Evolutionary conservation across 2,888 invertebrate genomes (phyloP).

Genomic region (Rhagonycha fulva): DNA sequence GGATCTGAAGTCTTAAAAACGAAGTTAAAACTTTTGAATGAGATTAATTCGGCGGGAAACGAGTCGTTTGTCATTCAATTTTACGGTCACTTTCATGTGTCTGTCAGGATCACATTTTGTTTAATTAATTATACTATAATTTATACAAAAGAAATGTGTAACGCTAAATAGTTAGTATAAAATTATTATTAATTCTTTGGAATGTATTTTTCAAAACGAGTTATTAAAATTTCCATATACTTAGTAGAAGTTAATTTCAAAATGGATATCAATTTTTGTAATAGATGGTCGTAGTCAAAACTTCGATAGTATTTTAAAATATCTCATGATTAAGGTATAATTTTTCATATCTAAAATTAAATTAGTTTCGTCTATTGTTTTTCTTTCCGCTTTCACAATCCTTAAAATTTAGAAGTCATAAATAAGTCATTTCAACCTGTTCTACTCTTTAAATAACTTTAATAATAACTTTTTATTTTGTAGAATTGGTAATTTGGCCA

Average conservation of each 20-base stretch:
- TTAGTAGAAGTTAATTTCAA: background rate
- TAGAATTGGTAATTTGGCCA: background rate
- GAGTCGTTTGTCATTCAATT: background rate
- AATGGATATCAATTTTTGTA: background rate
- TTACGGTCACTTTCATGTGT: background rate
- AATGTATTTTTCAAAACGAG: background rate
- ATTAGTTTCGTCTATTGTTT: background rate
- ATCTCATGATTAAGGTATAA: background rate
- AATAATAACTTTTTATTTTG: background rate
- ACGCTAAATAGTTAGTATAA: background rate
- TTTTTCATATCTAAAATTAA: background rate
- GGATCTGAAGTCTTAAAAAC: too few relatives aligned
- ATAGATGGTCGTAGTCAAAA: background rate
- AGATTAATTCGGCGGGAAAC: background rate
- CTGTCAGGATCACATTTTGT: background rate
- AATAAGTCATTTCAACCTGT: slow-evolving; percentile 1
- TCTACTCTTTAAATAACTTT: background rate
- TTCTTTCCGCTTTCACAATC: background rate
- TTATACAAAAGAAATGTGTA: background rate
- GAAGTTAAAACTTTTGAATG: background rate
- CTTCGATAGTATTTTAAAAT: background rate
- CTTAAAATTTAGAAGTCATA: background rate
- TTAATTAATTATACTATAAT: background rate
- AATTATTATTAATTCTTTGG: background rate
- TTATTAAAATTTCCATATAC: background rate